Percentiles rank a stretch among this genome's conserved stretches.
Conservation (phyloP, 2,113 vertebrate species). For the Blennius ocellaris region DNA sequence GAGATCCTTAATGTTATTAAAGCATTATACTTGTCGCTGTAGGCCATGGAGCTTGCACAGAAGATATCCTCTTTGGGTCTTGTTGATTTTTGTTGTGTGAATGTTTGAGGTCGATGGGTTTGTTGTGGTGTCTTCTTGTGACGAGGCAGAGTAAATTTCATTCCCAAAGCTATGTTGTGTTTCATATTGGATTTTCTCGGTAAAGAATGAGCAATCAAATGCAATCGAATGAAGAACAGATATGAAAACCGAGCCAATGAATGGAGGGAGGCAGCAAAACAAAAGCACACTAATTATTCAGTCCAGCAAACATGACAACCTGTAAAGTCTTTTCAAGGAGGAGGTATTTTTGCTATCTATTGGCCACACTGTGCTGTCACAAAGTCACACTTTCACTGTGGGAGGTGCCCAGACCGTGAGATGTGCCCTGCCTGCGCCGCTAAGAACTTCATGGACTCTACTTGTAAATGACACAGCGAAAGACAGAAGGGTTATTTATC, state of each 20-base stretch:
- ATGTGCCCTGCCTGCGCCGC: not conserved
- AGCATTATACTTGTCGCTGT: slow-evolving; percentile 57
- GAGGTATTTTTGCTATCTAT: not conserved
- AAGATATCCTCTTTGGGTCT: slow-evolving; percentile 28
- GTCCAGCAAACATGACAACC: not conserved
- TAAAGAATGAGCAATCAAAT: slow-evolving; percentile 45
- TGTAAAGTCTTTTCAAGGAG: not conserved
- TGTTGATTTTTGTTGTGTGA: slow-evolving; percentile 18
- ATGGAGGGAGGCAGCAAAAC: slow-evolving; percentile 4
- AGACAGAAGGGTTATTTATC: slow-evolving; percentile 88
- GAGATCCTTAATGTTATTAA: slow-evolving; percentile 32
- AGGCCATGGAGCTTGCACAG: slow-evolving; percentile 21
- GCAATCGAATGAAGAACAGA: slow-evolving; percentile 49
- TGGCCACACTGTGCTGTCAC: not conserved
- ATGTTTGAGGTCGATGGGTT: slow-evolving; percentile 39
- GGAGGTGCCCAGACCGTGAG: not conserved
- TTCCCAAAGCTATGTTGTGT: slow-evolving; percentile 17
- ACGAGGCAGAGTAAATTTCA: slow-evolving; percentile 25
- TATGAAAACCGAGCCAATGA: slow-evolving; percentile 36
- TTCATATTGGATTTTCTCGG: slow-evolving; percentile 42
- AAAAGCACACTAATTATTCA: not conserved
- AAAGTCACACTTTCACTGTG: not conserved
- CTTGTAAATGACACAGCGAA: slow-evolving; percentile 85
- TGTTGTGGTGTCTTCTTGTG: slow-evolving; percentile 42
- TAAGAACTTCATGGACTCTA: slow-evolving; percentile 24